Conservation (phyloP, 2,888 invertebrate species). For the Amphipoea lucens region DNA sequence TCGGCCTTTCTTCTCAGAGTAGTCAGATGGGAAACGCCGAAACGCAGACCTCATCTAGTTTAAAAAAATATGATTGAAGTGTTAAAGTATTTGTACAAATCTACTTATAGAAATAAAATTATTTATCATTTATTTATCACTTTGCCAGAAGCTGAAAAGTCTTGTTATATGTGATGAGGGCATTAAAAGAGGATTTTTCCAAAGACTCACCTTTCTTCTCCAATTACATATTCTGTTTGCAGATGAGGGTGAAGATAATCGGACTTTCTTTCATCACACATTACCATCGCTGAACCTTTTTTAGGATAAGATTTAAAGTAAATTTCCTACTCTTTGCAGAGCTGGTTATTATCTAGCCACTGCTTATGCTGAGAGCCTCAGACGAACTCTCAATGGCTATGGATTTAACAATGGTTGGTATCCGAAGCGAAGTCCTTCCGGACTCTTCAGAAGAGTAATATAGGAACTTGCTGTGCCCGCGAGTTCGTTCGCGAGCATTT, state of each 20-base stretch:
- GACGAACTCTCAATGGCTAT: neutral
- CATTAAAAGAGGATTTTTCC: neutral
- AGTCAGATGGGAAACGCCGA: too few relatives aligned
- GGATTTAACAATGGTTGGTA: neutral
- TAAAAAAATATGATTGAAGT: too few relatives aligned
- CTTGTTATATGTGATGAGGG: neutral
- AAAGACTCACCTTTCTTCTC: conserved; percentile 22
- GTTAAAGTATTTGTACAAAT: too few relatives aligned
- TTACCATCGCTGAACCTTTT: conserved; percentile 4
- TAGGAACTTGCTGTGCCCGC: neutral
- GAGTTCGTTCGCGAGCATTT: too few relatives aligned
- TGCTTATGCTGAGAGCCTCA: neutral
- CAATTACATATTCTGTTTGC: conserved; percentile 24
- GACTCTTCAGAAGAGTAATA: neutral
- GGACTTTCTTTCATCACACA: neutral
- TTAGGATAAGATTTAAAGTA: conserved; percentile 6
- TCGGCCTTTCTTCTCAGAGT: too few relatives aligned
- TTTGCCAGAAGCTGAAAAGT: neutral
- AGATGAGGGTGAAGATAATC: neutral
- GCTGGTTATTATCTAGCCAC: neutral
- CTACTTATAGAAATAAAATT: too few relatives aligned
- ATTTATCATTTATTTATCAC: too few relatives aligned
- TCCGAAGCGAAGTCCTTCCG: neutral
- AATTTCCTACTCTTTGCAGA: neutral
- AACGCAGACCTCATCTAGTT: too few relatives aligned